These are phyloP conservation scores for Corvus hawaiiensis DNA, from an alignment of 2,113 vertebrate species.

Conservation along the genomic window DNA sequence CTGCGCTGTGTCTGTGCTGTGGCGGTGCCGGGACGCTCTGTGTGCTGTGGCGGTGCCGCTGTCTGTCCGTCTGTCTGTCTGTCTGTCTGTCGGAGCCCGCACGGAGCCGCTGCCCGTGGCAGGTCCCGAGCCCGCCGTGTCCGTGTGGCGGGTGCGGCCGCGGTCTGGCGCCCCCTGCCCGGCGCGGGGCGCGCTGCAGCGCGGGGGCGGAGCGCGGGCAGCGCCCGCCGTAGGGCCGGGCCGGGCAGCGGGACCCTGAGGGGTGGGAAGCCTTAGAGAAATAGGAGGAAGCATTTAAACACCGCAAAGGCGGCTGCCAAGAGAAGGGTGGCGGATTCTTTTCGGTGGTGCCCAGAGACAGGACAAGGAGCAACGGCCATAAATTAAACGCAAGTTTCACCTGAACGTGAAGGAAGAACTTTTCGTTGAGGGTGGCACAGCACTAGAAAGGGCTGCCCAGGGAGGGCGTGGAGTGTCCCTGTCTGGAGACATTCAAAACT, in stretches of 20 bases:
- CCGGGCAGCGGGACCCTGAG: background rate
- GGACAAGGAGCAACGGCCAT: background rate
- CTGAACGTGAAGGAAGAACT: background rate
- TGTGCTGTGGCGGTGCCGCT: background rate
- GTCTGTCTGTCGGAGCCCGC: background rate
- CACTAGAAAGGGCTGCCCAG: background rate
- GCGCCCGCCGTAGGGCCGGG: background rate
- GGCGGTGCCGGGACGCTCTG: background rate
- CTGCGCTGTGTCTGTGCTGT: background rate
- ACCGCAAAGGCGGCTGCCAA: background rate
- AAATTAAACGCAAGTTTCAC: background rate
- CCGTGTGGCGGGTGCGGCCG: background rate
- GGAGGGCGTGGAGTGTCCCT: background rate
- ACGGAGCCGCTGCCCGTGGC: background rate
- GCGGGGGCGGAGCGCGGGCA: background rate
- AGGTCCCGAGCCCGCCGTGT: background rate
- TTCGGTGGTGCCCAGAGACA: too few relatives aligned
- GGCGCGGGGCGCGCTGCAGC: background rate
- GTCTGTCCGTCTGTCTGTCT: too few relatives aligned
- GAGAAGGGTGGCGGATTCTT: too few relatives aligned
- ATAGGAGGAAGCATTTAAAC: fast-evolving
- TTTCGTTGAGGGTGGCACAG: background rate
- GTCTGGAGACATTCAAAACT: background rate
- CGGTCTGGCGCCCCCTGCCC: background rate
- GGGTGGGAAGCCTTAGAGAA: fast-evolving